Conservation (phyloP, 1,140 invertebrate genomes). For the Trypoxylus dichotomus region DNA sequence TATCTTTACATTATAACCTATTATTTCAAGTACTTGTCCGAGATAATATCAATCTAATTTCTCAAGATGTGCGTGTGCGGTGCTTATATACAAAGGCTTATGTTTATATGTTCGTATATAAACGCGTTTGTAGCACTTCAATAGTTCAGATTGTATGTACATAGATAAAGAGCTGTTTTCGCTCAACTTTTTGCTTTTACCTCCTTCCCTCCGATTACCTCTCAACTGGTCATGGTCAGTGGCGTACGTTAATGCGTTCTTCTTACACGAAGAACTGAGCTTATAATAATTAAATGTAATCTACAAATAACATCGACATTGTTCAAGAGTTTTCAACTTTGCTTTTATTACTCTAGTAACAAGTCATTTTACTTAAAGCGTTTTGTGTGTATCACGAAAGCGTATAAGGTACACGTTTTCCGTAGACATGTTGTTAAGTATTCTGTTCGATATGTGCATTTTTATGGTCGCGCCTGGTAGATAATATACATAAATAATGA, state of each 20-base stretch:
- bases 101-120: too few relatives aligned
- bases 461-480: background rate
- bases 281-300: constrained; percentile 21
- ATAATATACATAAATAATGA: background rate
- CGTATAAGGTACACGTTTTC: background rate
- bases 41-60: too few relatives aligned
- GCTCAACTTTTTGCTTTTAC: too few relatives aligned
- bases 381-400: background rate
- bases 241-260: background rate
- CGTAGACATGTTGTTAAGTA: background rate
- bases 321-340: background rate
- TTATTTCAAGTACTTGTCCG: too few relatives aligned
- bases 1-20: too few relatives aligned
- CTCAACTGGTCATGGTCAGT: background rate
- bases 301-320: constrained; percentile 18
- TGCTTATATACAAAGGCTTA: too few relatives aligned
- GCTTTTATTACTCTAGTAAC: background rate
- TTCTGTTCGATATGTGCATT: background rate
- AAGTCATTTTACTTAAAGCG: background rate
- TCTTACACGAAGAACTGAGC: background rate
- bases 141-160: too few relatives aligned
- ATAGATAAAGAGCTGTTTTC: too few relatives aligned
- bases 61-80: too few relatives aligned
- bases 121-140: too few relatives aligned
- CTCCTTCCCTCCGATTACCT: background rate